Conservation (phyloP, 2,888 invertebrate species). For the Ophion costatus region DNA sequence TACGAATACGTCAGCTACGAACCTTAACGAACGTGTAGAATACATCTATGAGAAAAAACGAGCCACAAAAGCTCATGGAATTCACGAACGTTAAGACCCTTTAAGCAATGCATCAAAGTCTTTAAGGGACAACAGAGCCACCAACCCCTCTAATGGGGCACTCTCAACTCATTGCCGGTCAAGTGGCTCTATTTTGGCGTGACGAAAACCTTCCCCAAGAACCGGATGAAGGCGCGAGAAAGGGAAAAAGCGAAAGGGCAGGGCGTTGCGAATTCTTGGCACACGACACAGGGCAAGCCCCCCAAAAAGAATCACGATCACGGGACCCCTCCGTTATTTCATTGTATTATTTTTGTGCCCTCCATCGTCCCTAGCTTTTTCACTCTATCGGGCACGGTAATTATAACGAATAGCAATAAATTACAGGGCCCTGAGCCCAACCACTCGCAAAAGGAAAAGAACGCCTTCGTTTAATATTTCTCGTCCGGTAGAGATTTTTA, state of each 20-base stretch:
- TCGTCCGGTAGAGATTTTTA: slow-evolving; percentile 22
- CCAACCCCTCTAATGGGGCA: slow-evolving; percentile 27
- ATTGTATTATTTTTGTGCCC: slow-evolving; percentile 33
- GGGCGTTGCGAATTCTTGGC: slow-evolving; percentile 47
- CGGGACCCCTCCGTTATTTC: slow-evolving; percentile 12
- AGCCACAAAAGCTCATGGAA: neutral
- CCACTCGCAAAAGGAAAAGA: slow-evolving; percentile 25
- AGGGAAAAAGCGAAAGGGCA: slow-evolving; percentile 18
- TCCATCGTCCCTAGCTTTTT: slow-evolving; percentile 18
- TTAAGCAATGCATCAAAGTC: slow-evolving; percentile 13
- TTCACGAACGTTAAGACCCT: slow-evolving; percentile 1
- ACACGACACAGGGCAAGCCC: neutral
- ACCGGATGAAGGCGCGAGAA: slow-evolving; percentile 36
- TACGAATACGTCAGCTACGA: too few species aligned
- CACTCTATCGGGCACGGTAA: slow-evolving; percentile 42
- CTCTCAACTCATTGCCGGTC: slow-evolving; percentile 56
- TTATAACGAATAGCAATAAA: slow-evolving; percentile 55
- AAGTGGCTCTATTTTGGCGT: slow-evolving; percentile 64
- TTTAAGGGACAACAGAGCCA: neutral
- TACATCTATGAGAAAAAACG: too few species aligned
- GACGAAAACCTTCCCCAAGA: slow-evolving; percentile 43
- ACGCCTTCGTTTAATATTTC: slow-evolving; percentile 45
- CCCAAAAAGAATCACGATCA: slow-evolving; percentile 21
- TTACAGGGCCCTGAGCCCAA: slow-evolving; percentile 44
- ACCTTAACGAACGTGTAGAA: too few species aligned